Conservation (phyloP, 2,888 invertebrate species). For the Taphrorychus bicolor region DNA sequence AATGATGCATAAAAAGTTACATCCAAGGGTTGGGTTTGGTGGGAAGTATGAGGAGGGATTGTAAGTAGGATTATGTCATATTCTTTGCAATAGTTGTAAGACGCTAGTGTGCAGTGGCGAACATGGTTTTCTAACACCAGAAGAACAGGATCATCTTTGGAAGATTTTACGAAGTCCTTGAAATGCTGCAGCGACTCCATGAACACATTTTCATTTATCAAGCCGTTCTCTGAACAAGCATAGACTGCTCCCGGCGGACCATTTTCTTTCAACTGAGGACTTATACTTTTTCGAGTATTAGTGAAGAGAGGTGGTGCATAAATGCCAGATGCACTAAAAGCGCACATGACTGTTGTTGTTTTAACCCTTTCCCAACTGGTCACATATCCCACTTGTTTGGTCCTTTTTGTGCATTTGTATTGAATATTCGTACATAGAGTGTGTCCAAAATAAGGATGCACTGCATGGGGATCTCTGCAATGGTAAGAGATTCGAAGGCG, state of each 20-base stretch:
- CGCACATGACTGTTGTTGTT: no score
- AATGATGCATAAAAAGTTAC: no score
- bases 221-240: slow-evolving; percentile 44
- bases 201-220: slow-evolving; percentile 47
- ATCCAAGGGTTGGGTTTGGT: no score
- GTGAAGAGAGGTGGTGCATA: slow-evolving; percentile 10
- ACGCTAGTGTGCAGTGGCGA: slow-evolving; percentile 42
- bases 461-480: no score
- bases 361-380: no score
- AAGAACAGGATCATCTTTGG: slow-evolving; percentile 44
- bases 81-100: slow-evolving; percentile 24
- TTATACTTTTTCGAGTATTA: slow-evolving; percentile 5
- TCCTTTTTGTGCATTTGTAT: no score
- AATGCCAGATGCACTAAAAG: not conserved
- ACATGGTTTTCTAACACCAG: slow-evolving; percentile 50
- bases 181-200: slow-evolving; percentile 44
- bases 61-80: no score
- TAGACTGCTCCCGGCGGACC: slow-evolving; percentile 15
- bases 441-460: no score
- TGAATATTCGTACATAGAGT: no score
- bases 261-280: slow-evolving; percentile 5
- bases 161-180: slow-evolving; percentile 36
- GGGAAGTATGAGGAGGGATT: no score
- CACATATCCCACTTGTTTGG: no score
- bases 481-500: no score